These are phyloP conservation scores for Aphrocallistes beatrix DNA, from an alignment of 37 sponge, comb jelly and placozoan species.

Conservation along the genomic window DNA sequence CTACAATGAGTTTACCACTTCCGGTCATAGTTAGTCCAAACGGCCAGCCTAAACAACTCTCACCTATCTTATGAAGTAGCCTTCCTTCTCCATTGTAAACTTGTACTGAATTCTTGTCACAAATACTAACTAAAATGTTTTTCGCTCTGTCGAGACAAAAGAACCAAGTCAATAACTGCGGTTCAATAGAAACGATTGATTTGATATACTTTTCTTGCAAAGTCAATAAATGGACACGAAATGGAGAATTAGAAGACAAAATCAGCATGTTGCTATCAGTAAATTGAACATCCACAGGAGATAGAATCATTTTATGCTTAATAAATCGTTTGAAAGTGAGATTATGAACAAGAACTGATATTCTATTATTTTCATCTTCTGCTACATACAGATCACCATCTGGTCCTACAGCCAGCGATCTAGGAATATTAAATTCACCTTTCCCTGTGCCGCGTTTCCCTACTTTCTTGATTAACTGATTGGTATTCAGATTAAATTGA, in stretches of 20 bases:
- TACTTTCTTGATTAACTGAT: not conserved
- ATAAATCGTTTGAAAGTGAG: not conserved
- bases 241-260: not conserved
- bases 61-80: not conserved
- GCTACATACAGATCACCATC: not conserved
- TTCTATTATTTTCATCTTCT: not conserved
- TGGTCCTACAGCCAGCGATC: not conserved
- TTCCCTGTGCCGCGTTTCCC: not conserved
- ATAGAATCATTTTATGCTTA: not conserved
- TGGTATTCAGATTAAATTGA: too few species aligned
- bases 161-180: not conserved
- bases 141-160: not conserved
- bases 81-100: not conserved
- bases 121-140: not conserved
- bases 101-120: not conserved
- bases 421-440: not conserved
- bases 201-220: not conserved
- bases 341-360: not conserved
- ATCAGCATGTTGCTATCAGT: not conserved
- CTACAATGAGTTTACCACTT: not conserved
- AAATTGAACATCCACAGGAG: not conserved
- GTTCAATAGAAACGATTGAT: not conserved
- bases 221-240: not conserved
- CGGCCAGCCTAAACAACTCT: not conserved
- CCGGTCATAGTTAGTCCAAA: not conserved